Base-by-base conservation (phyloP, 2,797 vertebrate species). In the Ispidina picta region DNA sequence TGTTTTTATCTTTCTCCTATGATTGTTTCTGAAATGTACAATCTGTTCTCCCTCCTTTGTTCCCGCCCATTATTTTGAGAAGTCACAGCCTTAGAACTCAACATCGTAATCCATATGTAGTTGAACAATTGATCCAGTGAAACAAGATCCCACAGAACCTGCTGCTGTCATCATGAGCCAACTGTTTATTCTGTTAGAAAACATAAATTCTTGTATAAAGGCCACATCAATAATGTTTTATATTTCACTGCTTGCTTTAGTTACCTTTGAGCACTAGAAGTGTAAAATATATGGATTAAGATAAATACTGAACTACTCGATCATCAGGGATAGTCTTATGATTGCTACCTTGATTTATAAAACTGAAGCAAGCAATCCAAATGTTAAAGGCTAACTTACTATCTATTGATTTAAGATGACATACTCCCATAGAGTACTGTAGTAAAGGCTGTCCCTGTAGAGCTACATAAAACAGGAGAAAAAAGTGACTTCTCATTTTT, bases 381-480 rank as follows among this genome's bases (percentile, higher is more conserved):
- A 94, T 93, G 52, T 79, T 94, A 92, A 96, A 94, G 74, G 77
- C 86, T 95, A 92, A 54, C 60, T 89, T 87, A 22, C n/a, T 89
- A n/a, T 73, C 52, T 86, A 51, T 92, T 94, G 88, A 94, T 96
- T 96, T 92, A 84, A 64, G 56, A 71, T 89, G 31, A 65, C 64
- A 73, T 33, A 37, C 69, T 91, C 44, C 44, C 54, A 51, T 62
- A 79, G 48, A 48, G 21, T 72, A 31, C 14, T 21, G 19, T 28
- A 17, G 65, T 52, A 89, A 68, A 52, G 63, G 20, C 17, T 35
- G 54, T 81, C 91, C 68, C 82, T 84, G 78, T 68, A 73, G 83
- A 84, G 75, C 75, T 78, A 65, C 68, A 86, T 80, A 81, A 95
- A 92, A 93, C 39, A 89, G 79, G 14, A 68, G 46, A 91, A 35